Percentiles rank a stretch among this genome's conserved stretches.
phyloP scores from a whole-genome alignment of 1,140 invertebrate species.

The Sitodiplosis mosellana region DNA sequence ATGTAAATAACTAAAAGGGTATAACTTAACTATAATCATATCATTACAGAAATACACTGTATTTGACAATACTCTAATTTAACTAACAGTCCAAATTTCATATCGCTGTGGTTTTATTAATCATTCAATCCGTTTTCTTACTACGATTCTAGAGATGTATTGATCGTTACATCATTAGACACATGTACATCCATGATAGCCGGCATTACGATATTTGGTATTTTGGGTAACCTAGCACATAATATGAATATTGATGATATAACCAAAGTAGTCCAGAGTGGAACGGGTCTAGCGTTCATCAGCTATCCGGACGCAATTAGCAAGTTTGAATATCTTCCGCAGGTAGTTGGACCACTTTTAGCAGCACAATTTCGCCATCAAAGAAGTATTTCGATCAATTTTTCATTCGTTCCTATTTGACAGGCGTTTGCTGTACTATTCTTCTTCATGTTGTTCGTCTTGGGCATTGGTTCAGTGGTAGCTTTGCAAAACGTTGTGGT shows the following conservation, averaged over 20 bases:
- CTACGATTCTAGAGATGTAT: constrained; percentile 48
- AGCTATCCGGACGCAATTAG: constrained; percentile 80
- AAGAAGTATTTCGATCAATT: constrained; percentile 62
- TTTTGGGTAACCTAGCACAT: constrained; percentile 56
- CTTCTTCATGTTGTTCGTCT: constrained; percentile 74
- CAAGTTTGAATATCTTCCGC: constrained; percentile 55
- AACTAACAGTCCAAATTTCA: too few relatives aligned
- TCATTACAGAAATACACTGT: too few relatives aligned
- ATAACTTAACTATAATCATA: too few relatives aligned
- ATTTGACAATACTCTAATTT: too few relatives aligned
- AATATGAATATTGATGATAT: constrained; percentile 39
- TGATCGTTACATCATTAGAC: constrained; percentile 56
- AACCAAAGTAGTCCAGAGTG: constrained; percentile 36
- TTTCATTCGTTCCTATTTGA: constrained; percentile 13
- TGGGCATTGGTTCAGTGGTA: constrained; percentile 58
- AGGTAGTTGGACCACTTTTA: constrained; percentile 76
- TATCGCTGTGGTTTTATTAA: constrained; percentile 11
- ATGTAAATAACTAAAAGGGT: too few relatives aligned
- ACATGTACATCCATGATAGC: constrained; percentile 68
- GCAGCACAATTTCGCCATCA: constrained; percentile 45
- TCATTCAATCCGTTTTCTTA: constrained; percentile 31
- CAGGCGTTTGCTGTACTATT: constrained; percentile 71
- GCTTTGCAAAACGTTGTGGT: constrained; percentile 45
- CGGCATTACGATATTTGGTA: constrained; percentile 73
- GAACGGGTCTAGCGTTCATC: constrained; percentile 61